Conservation (phyloP, 2,888 invertebrate species). For the Macropis europaea region DNA sequence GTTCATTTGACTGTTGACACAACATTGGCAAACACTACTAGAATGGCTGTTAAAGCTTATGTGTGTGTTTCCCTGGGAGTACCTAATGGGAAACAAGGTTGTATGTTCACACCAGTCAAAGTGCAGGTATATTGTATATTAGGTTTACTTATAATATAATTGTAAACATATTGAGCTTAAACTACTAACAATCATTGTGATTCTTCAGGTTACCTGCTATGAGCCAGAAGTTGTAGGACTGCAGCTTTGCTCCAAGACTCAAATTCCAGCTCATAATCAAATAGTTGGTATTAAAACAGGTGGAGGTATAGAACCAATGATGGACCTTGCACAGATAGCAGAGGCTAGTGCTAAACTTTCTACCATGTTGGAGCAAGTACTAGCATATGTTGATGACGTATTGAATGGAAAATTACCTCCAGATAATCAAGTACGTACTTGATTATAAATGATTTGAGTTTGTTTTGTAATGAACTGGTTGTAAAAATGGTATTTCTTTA, state of each 20-base stretch:
- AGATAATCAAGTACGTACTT: conserved; percentile 85
- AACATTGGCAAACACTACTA: conserved; percentile 87
- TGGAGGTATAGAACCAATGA: conserved; percentile 85
- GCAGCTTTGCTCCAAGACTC: conserved; percentile 92
- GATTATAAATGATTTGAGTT: background rate
- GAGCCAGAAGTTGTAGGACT: conserved; percentile 94
- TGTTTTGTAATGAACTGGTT: background rate
- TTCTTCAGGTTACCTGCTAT: conserved; percentile 86
- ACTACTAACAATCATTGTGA: background rate
- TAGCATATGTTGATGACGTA: conserved; percentile 95
- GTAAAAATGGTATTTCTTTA: conserved; percentile 33
- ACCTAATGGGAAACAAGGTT: conserved; percentile 94
- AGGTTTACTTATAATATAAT: background rate
- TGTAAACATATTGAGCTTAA: background rate
- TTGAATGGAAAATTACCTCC: conserved; percentile 86
- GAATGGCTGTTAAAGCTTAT: conserved; percentile 97
- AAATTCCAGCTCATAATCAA: conserved; percentile 69
- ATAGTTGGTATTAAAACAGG: conserved; percentile 80
- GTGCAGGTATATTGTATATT: conserved; percentile 82
- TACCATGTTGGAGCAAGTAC: conserved; percentile 88
- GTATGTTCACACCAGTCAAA: conserved; percentile 97
- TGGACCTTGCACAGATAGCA: conserved; percentile 90
- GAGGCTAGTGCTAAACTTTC: conserved; percentile 91
- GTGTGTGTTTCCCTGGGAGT: conserved; percentile 96
- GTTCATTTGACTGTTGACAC: conserved; percentile 98